Base-by-base conservation (phyloP, 2,888 invertebrate genomes). In the Drosophila mimica region DNA sequence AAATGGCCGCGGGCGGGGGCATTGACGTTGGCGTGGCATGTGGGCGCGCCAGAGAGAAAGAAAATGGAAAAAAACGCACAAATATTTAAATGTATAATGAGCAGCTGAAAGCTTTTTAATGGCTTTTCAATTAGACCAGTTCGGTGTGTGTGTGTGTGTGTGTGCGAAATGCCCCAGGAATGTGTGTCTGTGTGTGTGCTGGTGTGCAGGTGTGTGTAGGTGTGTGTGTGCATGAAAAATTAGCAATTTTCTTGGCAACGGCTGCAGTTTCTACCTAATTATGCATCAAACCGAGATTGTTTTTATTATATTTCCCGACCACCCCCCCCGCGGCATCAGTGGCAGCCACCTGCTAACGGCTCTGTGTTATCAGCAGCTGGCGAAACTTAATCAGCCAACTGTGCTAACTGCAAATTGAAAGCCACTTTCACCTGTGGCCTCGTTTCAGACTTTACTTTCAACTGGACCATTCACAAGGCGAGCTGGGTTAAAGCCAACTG, bases 81-180 rank as follows among this genome's bases (percentile, higher is more conserved):
- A 85, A 88, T 91, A 91, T 87, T 91, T 87, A 88, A 91, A 87
- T 87, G 88, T 78, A 87, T 91, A 87, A 89, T 91, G 91, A 87
- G 91, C 68, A 91, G 83, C 81, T 87, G 87, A 87, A 87, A 87
- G 87, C 87, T 91, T 87, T 91, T 87, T 87, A 87, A 87, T 87
- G 87, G 87, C 75, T 91, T 87, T 87, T 91, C 91, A 87, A 87
- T 87, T 91, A 87, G 91, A 85, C 86, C 86, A 83, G 81, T 73
- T 80, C 81, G 15, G 6, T n/a, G 56, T 28, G 17, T 36, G 40
- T 53, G 56, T 28, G 17, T 36, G 40, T 53, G 43, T 34, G 48
- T 34, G 48, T 67, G 51, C 30, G 30, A 7, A 20, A 20, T 20
- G 20, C 20, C 20, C 7, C 46, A 4, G 1, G 13, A 4, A 7